Percentiles rank a stretch among this genome's conserved stretches.
phyloP scores from a whole-genome alignment of 2,797 vertebrate species.

The Lophotriccus pileatus region DNA sequence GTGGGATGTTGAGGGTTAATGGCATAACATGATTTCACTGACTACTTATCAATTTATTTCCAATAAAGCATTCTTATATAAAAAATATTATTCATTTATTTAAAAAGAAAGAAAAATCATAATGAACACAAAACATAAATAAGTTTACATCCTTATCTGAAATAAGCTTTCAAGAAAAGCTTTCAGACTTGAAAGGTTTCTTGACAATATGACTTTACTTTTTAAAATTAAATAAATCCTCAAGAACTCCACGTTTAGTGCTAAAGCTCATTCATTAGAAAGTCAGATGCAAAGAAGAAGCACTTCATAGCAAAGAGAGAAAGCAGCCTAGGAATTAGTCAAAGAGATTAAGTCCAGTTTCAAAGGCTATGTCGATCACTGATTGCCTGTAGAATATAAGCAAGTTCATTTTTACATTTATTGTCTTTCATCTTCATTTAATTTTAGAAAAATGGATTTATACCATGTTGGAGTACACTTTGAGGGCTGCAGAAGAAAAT shows the following conservation, averaged over 20 bases:
- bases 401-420: not conserved
- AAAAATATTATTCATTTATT: conserved; percentile 20
- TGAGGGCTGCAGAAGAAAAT: not conserved
- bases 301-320: not conserved
- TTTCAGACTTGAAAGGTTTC: conserved; percentile 18
- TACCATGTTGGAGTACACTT: not conserved
- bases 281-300: not conserved
- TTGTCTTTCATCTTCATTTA: not conserved
- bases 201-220: not conserved
- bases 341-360: conserved; percentile 6
- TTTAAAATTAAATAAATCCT: conserved; percentile 17
- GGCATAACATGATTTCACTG: not conserved
- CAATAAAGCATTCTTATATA: not conserved
- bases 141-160: not conserved
- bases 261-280: conserved; percentile 30
- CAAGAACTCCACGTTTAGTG: not conserved
- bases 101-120: not conserved
- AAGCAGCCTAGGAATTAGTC: not conserved
- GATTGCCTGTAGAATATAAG: not conserved
- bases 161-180: conserved; percentile 6
- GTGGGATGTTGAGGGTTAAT: not conserved
- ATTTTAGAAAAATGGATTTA: not conserved
- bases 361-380: not conserved
- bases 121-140: not conserved
- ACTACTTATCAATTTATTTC: not conserved